These are phyloP conservation scores for Apotomis turbidana DNA, from an alignment of 2,888 invertebrate genomes.

Conservation along the genomic window DNA sequence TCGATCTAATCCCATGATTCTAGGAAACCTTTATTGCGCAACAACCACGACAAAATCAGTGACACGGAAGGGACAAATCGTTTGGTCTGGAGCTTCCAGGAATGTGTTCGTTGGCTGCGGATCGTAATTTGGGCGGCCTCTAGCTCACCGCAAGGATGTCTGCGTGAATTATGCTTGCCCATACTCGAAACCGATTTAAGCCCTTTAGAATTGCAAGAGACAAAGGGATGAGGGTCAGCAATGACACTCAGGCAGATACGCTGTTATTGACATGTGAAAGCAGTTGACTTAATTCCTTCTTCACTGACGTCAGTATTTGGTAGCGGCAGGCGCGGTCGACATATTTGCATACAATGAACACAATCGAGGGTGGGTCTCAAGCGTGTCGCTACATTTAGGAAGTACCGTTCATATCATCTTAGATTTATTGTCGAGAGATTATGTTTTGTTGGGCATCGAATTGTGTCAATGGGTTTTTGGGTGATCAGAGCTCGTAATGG, in stretches of 20 bases:
- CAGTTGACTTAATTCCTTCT: slow-evolving; percentile 18
- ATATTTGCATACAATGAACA: slow-evolving; percentile 78
- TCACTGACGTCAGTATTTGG: slow-evolving; percentile 53
- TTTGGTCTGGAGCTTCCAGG: slow-evolving; percentile 61
- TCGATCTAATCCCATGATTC: slow-evolving; percentile 19
- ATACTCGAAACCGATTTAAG: not conserved
- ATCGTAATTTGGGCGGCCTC: slow-evolving; percentile 66
- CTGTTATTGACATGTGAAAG: not conserved
- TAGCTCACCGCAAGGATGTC: slow-evolving; percentile 58
- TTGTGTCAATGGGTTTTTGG: slow-evolving; percentile 47
- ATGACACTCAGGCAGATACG: not conserved
- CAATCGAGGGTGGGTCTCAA: slow-evolving; percentile 70
- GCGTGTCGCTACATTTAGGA: slow-evolving; percentile 72
- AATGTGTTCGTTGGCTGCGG: slow-evolving; percentile 56
- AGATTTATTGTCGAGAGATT: slow-evolving; percentile 59
- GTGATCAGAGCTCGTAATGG: slow-evolving; percentile 18
- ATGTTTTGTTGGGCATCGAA: slow-evolving; percentile 43
- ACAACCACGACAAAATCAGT: slow-evolving; percentile 61
- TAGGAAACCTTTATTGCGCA: slow-evolving; percentile 47
- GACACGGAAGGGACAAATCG: slow-evolving; percentile 76
- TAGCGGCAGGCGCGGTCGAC: slow-evolving; percentile 66
- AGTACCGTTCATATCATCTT: slow-evolving; percentile 70
- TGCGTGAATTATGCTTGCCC: slow-evolving; percentile 60
- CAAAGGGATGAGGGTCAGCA: not conserved
- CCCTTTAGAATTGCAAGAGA: not conserved